Percentiles rank a stretch among this genome's conserved stretches.
Evolutionary conservation across 1,140 invertebrate species (phyloP).

Genomic region (Ceratina calcarata): DNA sequence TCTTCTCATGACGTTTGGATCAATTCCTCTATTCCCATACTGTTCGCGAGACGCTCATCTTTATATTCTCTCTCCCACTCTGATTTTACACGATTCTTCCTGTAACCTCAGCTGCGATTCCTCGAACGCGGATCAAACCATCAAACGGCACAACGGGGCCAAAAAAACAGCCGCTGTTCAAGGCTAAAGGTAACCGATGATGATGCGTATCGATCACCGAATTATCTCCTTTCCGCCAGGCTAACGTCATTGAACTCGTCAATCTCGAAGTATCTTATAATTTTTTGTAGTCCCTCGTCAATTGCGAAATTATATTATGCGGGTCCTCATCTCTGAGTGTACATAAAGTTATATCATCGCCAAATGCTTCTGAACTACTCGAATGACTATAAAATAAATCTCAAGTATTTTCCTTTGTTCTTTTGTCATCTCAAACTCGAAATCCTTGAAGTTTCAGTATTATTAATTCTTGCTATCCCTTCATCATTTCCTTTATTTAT

Average conservation of each 20-base stretch:
- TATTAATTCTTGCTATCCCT: background rate
- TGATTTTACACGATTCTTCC: constrained; percentile 46
- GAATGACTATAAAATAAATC: background rate
- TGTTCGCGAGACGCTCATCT: constrained; percentile 33
- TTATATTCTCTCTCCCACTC: constrained; percentile 64
- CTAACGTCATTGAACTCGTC: too few relatives aligned
- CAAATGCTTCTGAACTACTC: background rate
- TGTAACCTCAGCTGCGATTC: constrained; percentile 43
- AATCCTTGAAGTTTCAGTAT: constrained; percentile 16
- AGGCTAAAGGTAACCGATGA: constrained; percentile 48
- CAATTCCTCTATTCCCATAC: constrained; percentile 35
- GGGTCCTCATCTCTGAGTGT: background rate
- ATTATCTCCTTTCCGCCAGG: background rate
- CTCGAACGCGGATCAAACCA: constrained; percentile 23
- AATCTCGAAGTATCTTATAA: too few relatives aligned
- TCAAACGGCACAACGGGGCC: constrained; percentile 34
- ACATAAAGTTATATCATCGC: background rate
- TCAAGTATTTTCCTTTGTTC: background rate
- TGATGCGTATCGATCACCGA: background rate
- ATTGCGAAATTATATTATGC: background rate
- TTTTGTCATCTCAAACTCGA: background rate
- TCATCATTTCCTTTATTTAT: background rate
- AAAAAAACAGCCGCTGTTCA: constrained; percentile 43
- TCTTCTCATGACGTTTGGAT: constrained; percentile 55
- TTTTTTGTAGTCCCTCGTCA: background rate